Conservation (phyloP, 2,113 vertebrate species). For the Tachysurus fulvidraco region DNA sequence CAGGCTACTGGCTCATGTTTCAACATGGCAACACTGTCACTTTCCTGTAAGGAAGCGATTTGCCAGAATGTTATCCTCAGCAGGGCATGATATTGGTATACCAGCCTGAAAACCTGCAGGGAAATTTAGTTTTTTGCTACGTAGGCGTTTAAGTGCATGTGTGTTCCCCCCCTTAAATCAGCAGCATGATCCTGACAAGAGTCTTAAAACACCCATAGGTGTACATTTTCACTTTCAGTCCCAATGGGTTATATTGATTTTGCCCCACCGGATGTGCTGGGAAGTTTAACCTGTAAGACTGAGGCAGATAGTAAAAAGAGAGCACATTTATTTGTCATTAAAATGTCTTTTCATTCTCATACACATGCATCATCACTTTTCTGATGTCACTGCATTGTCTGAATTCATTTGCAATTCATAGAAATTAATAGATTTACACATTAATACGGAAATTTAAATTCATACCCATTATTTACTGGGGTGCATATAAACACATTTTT, state of each 20-base stretch:
- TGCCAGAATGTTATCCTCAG: constrained; percentile 34
- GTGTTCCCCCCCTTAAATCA: neutral
- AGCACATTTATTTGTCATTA: constrained; percentile 6
- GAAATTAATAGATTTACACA: constrained; percentile 7
- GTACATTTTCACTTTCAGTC: constrained; percentile 27
- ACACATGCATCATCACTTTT: constrained; percentile 43
- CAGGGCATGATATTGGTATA: constrained; percentile 23
- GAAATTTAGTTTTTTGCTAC: constrained; percentile 20
- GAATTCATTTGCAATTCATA: constrained; percentile 65
- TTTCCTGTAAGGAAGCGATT: constrained; percentile 47
- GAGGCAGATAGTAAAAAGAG: constrained; percentile 23
- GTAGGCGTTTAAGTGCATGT: constrained; percentile 10
- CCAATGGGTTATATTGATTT: constrained; percentile 45
- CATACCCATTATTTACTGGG: constrained; percentile 60
- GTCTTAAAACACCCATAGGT: constrained; percentile 29
- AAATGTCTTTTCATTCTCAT: constrained; percentile 2
- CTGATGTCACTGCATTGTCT: constrained; percentile 51
- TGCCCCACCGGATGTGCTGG: neutral
- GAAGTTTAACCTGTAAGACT: constrained; percentile 21
- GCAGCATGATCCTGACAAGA: neutral
- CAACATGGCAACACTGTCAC: constrained; percentile 52
- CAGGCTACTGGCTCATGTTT: constrained; percentile 66
- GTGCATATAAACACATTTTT: constrained; percentile 46
- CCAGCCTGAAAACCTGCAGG: constrained; percentile 7
- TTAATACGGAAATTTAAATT: constrained; percentile 59